Evolutionary conservation across 1,140 invertebrate genomes (phyloP), one percentile per base, ranked within the genome.

Genomic region (Drosophila seguyi): DNA sequence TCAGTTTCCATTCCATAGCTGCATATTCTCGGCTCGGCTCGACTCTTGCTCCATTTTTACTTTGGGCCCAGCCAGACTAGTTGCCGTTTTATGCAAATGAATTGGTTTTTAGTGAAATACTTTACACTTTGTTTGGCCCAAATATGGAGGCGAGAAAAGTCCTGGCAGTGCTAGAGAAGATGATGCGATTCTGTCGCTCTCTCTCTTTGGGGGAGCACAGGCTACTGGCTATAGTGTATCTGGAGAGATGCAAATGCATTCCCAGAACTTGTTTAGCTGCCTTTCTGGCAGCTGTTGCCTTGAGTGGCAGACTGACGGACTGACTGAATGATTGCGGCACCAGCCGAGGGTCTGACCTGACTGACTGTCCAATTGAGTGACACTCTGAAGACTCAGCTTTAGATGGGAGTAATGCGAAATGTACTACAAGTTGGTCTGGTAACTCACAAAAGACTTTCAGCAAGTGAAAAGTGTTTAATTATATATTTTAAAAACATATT

Each of bases 51-150:
- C 63, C 52, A 71, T 81, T 71, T 69, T 45, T 36, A 53, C 50
- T 53, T 53, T 53, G 14, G 47, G 11, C 27, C n/a, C 11, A 29
- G 20, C 45, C 38, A 53, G 66, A 39, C 63, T 81, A 81, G 77
- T 84, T 88, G 81, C 77, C 59, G 69, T 85, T 90, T 81, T 90
- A 90, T 90, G 85, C 86, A 90, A 90, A 90, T 90, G 86, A 90
- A 90, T 90, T 90, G 85, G 85, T 90, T 81, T 90, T 85, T 81
- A 84, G 78, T 88, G 85, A 85, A 90, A 90, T 88, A 78, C 85
- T 90, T 85, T 57, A 81, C 82, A 86, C 82, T 86, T 79, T 85
- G 81, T 74, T 57, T 42, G 25, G 31, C 14, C 53, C 36, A 44
- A 67, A 47, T 25, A 38, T 31, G 25, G 25, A 20, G 45, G 60